Base-by-base conservation (phyloP, 1,140 invertebrate genomes). In the Acromyrmex charruanus region DNA sequence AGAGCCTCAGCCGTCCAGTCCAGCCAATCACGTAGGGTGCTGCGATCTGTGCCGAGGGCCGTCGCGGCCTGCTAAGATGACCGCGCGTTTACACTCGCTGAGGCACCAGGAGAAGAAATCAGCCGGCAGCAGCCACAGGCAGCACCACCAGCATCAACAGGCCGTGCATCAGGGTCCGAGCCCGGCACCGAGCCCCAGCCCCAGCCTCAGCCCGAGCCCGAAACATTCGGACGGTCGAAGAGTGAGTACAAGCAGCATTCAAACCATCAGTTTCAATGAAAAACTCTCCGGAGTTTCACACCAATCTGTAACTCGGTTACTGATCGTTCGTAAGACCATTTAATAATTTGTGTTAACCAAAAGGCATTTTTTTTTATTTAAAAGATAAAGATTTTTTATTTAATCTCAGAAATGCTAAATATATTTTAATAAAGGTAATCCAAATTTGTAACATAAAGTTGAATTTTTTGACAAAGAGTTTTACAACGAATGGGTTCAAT, bases 211-310 rank as follows among this genome's bases (percentile, higher is more conserved):
- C 92, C 94, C 94, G 77, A 94, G 93, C 81, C 94, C 94, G 25
- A 95, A 95, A 91, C 94, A 94, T 89, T 93, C 94, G 91, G 95
- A 95, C 93, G 94, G 95, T 89, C 94, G 95, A 91, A 91, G 94
- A 94, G 94, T 95, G 88, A 95, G 94, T 94, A 80, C 65, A 66
- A 44, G 9, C 4, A n/a, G 16, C 31, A 1, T 39, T 31, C 0
- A 18, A 35, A 59, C 31, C 14, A 16, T 12, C 12, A 18, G 3
- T 39, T 61, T 77, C 7, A 21, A 39, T 25, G 25, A 25, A 25
- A 25, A 9, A 44, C 39, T 44, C 39, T 44, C 39, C 39, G 2
- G 9, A 44, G 39, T 44, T 44, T 10, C 9, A 10, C 39, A 10
- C 9, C 9, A 44, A 44, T 44, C 39, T 44, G 39, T 44, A 9